Percentiles rank a stretch among this genome's conserved stretches.
Evolutionary conservation across 2,888 invertebrate species (phyloP).

Genomic region (Cyclophora punctaria): DNA sequence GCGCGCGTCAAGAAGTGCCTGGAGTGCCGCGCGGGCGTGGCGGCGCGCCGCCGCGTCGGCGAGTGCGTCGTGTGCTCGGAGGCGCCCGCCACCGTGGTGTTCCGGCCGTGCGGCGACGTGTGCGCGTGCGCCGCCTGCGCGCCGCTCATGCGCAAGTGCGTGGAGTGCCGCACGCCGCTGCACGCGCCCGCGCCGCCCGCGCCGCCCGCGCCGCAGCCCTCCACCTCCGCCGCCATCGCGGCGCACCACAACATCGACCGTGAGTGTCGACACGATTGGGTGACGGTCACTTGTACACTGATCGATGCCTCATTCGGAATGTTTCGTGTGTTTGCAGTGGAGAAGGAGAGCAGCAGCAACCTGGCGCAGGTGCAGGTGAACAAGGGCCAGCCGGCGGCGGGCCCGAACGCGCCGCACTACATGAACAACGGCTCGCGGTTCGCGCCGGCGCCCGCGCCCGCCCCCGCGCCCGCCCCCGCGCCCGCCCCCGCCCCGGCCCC

Average conservation of each 20-base stretch:
- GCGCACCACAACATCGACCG: conserved; percentile 29
- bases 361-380: conserved; percentile 63
- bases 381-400: conserved; percentile 63
- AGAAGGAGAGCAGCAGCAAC: conserved; percentile 56
- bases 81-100: conserved; percentile 92
- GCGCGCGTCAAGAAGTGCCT: conserved; percentile 94
- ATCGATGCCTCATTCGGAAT: too few species aligned
- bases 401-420: conserved; percentile 61
- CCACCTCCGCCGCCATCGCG: conserved; percentile 4
- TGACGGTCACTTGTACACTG: too few species aligned
- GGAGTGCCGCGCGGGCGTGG: conserved; percentile 90
- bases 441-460: conserved; percentile 40
- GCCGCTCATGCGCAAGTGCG: conserved; percentile 97
- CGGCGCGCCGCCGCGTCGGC: conserved; percentile 88
- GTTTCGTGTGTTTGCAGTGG: conserved; percentile 28
- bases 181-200: conserved; percentile 48
- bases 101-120: conserved; percentile 97
- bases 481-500: conserved; percentile 25
- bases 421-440: conserved; percentile 63
- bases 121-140: conserved; percentile 91
- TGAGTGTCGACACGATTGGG: conserved; percentile 16
- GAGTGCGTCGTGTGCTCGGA: conserved; percentile 98
- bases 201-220: conserved; percentile 17
- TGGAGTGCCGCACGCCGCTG: conserved; percentile 93
- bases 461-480: conserved; percentile 8